Base-by-base conservation (phyloP, 1,140 invertebrate species). In the Tetranychus urticae region DNA sequence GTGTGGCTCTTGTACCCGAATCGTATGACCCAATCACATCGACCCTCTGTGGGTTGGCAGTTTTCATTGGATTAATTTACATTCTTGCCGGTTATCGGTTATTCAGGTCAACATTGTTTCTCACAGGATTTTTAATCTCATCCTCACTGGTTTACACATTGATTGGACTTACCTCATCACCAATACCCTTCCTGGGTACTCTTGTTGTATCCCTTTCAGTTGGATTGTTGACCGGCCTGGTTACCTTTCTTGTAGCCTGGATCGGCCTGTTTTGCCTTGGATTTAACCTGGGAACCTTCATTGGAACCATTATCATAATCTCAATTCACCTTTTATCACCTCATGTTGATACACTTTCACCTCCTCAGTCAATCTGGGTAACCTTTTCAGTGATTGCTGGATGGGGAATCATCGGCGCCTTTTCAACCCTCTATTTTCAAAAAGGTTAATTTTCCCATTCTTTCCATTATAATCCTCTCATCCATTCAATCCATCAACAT, bases 81-180 rank as follows among this genome's bases (percentile, higher is more conserved):
- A 66, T 71, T 70, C 63, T 81, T 79, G 54, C 76, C 85, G 85
- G 86, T 58, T 90, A 89, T 71, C 78, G 86, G 57, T 88, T 84
- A 71, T 86, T 89, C 71, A 86, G 88, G 71, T 84, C 84, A 2
- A 80, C 84, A n/a, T 86, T 88, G 80, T 89, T 89, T 70, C 75
- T 89, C 36, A 88, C 84, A 35, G 87, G 87, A 37, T 84, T 88
- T 23, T 23, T 23, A 23, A 23, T 23, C 23, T 23, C 23, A 0
- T 23, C 23, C 23, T 23, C 23, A 42, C 39, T 10, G 39, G 39
- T 42, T 42, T 42, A 5, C 39, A 6, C 5, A 42, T 42, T 42
- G 39, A 42, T 42, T 10, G 39, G 5, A 10, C 10, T 10, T 6
- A 42, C 39, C 39, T 42, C 39, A 42, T 6, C 39, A 42, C 39